Base-by-base conservation (phyloP, 2,113 vertebrate genomes). In the Diphyllodes magnificus region DNA sequence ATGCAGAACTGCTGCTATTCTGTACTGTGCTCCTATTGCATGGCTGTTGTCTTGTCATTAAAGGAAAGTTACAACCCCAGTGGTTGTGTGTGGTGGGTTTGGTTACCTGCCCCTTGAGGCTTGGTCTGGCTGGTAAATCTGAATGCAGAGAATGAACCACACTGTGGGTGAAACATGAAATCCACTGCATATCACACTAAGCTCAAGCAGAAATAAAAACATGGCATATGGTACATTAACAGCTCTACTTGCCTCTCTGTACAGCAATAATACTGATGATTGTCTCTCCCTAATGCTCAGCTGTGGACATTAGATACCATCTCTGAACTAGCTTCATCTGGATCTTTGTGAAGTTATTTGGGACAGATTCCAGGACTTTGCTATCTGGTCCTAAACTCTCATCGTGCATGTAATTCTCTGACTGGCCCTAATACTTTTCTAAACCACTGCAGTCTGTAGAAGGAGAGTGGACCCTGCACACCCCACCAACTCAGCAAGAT, bases 141-240 rank as follows among this genome's bases (percentile, higher is more conserved):
- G 17, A 72, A n/a, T 30, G 37, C 16, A 54, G 54, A 45, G 23
- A 65, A 14, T 33, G n/a, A 75, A 59, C 8, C 18, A 49, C 25
- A 9, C 10, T 10, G 4, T 15, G 9, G 69, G 12, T 66, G 35
- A 88, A 50, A 40, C 12, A 6, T 50, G 37, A 44, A 72, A 31
- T 73, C 40, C 14, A 7, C 18, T 42, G 10, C 6, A 0, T 7
- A 37, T 7, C 7, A 1, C 23, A 33, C 54, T 35, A 44, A 72
- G 39, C 60, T 60, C 30, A 57, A 71, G 50, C 54, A 93, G 78
- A 91, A 95, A 81, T 78, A 59, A 85, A 93, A 50, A 13, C 11
- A 7, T 5, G 14, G 30, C 28, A 28, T 60, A 28, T 7, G 6
- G 17, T 33, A 11, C 20, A 23, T 4, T 5, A 37, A 35, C 10